phyloP scores from a whole-genome alignment of 1,140 invertebrate species.

The Belonocnema kinseyi region DNA sequence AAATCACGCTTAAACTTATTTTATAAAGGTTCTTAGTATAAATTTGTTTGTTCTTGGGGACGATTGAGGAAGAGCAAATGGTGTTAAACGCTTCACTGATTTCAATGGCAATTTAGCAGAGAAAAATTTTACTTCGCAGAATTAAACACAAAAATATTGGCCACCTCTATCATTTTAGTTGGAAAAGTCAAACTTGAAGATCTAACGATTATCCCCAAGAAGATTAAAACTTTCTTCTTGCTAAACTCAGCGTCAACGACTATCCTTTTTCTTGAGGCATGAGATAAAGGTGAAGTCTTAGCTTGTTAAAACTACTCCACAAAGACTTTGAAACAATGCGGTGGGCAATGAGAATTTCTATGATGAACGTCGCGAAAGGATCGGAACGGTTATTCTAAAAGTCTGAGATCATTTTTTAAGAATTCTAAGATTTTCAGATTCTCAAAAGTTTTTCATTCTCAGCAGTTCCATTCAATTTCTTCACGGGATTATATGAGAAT shows the following conservation, averaged over 20 bases:
- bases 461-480: not conserved
- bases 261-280: not conserved
- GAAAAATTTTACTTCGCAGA: not conserved
- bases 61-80: not conserved
- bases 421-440: not conserved
- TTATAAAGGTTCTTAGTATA: no score
- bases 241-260: slow-evolving; percentile 6
- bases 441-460: not conserved
- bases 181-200: slow-evolving; percentile 12
- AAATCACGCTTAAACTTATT: no score
- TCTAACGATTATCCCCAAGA: slow-evolving; percentile 12
- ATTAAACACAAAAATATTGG: not conserved
- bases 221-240: slow-evolving; percentile 21
- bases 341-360: slow-evolving; percentile 17
- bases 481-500: not conserved
- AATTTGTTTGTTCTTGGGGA: no score
- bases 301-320: slow-evolving; percentile 29
- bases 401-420: not conserved
- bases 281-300: slow-evolving; percentile 26
- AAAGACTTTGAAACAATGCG: slow-evolving; percentile 26
- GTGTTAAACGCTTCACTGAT: not conserved
- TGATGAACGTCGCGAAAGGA: not conserved
- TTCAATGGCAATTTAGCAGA: not conserved
- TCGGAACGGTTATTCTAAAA: slow-evolving; percentile 1
- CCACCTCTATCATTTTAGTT: not conserved